Base-by-base conservation (phyloP, 2,888 invertebrate genomes). In the Orchestes rusci region DNA sequence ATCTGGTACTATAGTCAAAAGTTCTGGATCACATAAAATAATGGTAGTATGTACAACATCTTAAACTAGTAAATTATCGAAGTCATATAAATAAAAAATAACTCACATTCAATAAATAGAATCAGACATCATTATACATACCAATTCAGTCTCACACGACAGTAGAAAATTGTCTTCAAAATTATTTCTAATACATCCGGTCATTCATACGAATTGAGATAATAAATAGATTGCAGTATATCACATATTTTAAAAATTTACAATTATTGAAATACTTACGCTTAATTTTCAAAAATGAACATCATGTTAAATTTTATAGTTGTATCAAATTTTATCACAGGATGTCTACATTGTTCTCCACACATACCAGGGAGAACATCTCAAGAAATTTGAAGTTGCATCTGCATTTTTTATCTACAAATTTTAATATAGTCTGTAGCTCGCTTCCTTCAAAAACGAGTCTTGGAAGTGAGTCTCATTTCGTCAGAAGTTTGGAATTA, bases 401-500 rank as follows among this genome's bases (percentile, higher is more conserved):
- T 34, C 19, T 19, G 34, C 16, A 20, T 17, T 17, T 28, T 33
- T 42, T 8, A 17, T 7, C 42, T 13, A 7, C 32, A 43, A 43
- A 34, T 45, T 38, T 41, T 42, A 42, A 37, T 27, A 32, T 29
- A 37, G 43, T 36, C 37, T 43, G 23, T 28, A 23, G 15, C 31
- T 37, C 37, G 7, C 23, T 23, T 10, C 23, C 10, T 7, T 10
- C 23, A 23, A 7, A 23, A 23, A 7, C 23, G 7, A 23, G 23
- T 23, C 23, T 23, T 23, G n/a, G n/a, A n/a, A 28, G 7, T 5
- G 2, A 13, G 19, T 20, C 12, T 16, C 5, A 12, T 16, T 7
- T 16, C 19, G 13, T 39, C 31, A 42, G 35, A 45, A 44, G 10
- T 29, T 42, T 10, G 49, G 49, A 34, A 49, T 38, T 42, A 42